Evolutionary conservation across 2,113 vertebrate species (phyloP).

Genomic region (Sinosuthora webbiana): DNA sequence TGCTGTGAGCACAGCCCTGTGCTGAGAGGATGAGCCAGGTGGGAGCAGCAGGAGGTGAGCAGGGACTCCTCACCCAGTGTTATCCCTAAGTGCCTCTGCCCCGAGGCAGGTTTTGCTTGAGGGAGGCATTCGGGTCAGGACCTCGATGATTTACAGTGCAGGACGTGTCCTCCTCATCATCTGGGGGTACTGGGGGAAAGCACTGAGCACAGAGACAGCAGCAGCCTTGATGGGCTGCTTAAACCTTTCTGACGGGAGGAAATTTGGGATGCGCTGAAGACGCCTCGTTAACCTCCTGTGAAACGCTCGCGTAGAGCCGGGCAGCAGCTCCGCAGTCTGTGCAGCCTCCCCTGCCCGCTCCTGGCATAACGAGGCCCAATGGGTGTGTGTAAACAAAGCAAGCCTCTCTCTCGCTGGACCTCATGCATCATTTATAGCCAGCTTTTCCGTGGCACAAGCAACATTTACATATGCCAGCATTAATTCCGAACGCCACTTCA

Average conservation of each 20-base stretch:
- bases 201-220: neutral
- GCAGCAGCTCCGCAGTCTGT: neutral
- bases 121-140: neutral
- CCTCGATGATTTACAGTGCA: neutral
- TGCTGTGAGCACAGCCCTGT: neutral
- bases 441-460: conserved; percentile 29
- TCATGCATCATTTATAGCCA: conserved; percentile 62
- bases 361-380: neutral
- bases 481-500: conserved; percentile 58
- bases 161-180: neutral
- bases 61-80: neutral
- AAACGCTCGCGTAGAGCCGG: accelerated
- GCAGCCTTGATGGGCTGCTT: neutral
- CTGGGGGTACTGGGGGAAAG: neutral
- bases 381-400: conserved; percentile 49
- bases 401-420: conserved; percentile 27
- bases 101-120: neutral
- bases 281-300: neutral
- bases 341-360: neutral
- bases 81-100: neutral
- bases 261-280: neutral
- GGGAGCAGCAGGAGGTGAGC: neutral
- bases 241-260: neutral
- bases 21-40: neutral
- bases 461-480: conserved; percentile 55